A percentile compares a stretch with the other conserved stretches of the same genome.
phyloP scores from a whole-genome alignment of 2,113 vertebrate genomes.

The Brachionichthys hirsutus region DNA sequence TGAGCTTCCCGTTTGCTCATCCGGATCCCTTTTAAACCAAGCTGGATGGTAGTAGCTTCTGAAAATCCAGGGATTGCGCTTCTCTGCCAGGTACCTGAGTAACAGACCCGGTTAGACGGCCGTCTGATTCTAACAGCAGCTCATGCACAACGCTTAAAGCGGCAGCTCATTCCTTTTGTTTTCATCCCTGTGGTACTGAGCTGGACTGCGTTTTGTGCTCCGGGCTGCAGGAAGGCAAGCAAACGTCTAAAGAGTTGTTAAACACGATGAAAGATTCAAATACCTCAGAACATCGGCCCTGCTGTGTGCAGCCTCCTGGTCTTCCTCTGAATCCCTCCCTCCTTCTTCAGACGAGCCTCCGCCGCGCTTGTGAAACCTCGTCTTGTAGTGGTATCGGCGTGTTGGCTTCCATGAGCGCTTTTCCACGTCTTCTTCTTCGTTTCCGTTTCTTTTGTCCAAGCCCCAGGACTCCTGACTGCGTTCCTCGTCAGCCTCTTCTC shows the following conservation, averaged over 20 bases:
- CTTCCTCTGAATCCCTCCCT: constrained; percentile 39
- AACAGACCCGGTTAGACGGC: constrained; percentile 3
- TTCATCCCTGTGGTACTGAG: not conserved
- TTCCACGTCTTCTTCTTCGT: constrained; percentile 48
- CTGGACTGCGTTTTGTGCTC: not conserved
- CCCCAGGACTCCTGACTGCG: constrained; percentile 61
- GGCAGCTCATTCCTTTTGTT: not conserved
- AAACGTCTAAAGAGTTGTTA: not conserved
- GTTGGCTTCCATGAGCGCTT: constrained; percentile 66
- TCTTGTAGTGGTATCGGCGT: constrained; percentile 63
- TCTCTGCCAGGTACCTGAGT: constrained; percentile 72
- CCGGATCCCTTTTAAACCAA: constrained; percentile 78
- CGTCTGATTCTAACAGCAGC: not conserved
- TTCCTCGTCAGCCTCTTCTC: constrained; percentile 36
- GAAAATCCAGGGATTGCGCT: constrained; percentile 75
- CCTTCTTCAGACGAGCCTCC: constrained; percentile 50
- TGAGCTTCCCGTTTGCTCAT: constrained; percentile 23
- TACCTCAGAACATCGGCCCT: constrained; percentile 62
- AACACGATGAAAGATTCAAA: not conserved
- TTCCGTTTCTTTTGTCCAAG: constrained; percentile 38
- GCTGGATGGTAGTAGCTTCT: constrained; percentile 78
- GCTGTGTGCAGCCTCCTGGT: constrained; percentile 41
- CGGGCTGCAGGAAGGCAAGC: not conserved
- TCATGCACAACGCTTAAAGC: not conserved
- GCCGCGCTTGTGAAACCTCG: constrained; percentile 54